Percentiles rank a stretch among this genome's conserved stretches.
Evolutionary conservation across 2,888 invertebrate genomes (phyloP).

Genomic region (Machimus atricapillus): DNA sequence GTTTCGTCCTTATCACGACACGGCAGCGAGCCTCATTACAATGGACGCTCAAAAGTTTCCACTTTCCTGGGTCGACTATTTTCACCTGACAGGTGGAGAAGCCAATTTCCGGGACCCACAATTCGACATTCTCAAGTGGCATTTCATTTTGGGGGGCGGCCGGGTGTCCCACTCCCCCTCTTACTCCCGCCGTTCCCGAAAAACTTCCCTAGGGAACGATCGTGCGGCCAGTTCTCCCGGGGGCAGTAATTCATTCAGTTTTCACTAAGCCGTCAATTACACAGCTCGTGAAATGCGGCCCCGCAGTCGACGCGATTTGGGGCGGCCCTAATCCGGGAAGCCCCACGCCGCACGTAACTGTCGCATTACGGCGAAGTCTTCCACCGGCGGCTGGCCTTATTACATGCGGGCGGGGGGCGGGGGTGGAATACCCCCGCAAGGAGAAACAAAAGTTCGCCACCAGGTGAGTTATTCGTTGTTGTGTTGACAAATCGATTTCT

Average conservation of each 20-base stretch:
- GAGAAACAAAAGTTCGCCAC: slow-evolving; percentile 12
- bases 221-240: not conserved
- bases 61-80: not conserved
- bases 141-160: not conserved
- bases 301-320: slow-evolving; percentile 5
- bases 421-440: not conserved
- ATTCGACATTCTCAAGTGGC: not conserved
- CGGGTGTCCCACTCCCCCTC: not conserved
- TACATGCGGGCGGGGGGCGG: not conserved
- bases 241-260: slow-evolving; percentile 20
- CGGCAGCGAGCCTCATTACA: not conserved
- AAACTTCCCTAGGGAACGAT: not conserved
- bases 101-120: not conserved
- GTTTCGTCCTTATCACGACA: not conserved
- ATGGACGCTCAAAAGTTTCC: not conserved
- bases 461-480: slow-evolving; percentile 19
- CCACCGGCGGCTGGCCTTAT: not conserved
- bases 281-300: slow-evolving; percentile 24
- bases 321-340: slow-evolving; percentile 12
- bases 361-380: not conserved
- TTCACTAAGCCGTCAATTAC: slow-evolving; percentile 35
- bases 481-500: slow-evolving; percentile 30
- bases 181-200: no score
- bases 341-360: not conserved
- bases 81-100: slow-evolving; percentile 5